A percentile compares a stretch with the other conserved stretches of the same genome.
Conservation (phyloP, 1,140 invertebrate species). For the Subanguina moxae region DNA sequence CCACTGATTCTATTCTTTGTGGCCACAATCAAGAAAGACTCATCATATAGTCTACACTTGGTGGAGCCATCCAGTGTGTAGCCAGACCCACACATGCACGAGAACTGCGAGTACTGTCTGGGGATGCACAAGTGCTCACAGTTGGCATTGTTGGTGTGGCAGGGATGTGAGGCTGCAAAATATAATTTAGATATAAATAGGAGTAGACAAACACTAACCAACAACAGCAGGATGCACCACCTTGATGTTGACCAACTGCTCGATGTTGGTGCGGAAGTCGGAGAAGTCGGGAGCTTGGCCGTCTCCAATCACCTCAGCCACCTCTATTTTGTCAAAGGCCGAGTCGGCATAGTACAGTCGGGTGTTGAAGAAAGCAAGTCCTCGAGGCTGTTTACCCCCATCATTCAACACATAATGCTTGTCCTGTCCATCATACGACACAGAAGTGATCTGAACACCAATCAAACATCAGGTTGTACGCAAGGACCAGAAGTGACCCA, state of each 20-base stretch:
- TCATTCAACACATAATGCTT: conserved; percentile 69
- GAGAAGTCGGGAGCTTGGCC: conserved; percentile 69
- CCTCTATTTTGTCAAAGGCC: conserved; percentile 80
- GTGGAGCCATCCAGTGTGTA: conserved; percentile 28
- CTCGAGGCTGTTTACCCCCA: conserved; percentile 68
- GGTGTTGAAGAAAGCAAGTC: conserved; percentile 74
- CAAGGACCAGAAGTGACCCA: no score
- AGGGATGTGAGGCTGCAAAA: conserved; percentile 73
- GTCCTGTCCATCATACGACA: conserved; percentile 73
- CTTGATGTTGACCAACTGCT: conserved; percentile 66
- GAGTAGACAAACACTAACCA: not conserved
- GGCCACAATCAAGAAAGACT: conserved; percentile 52
- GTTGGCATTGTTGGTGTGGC: conserved; percentile 77
- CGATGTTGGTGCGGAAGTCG: conserved; percentile 70
- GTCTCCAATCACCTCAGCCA: conserved; percentile 71
- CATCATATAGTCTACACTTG: conserved; percentile 46
- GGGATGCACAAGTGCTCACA: conserved; percentile 57
- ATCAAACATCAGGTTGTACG: not conserved
- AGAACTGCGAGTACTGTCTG: conserved; percentile 42
- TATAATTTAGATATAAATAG: not conserved
- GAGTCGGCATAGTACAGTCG: conserved; percentile 83
- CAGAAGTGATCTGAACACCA: conserved; percentile 67
- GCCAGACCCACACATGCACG: conserved; percentile 53
- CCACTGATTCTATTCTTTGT: conserved; percentile 51
- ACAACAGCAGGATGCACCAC: conserved; percentile 40